phyloP scores from a whole-genome alignment of 2,113 vertebrate species.

The Sorex araneus region DNA sequence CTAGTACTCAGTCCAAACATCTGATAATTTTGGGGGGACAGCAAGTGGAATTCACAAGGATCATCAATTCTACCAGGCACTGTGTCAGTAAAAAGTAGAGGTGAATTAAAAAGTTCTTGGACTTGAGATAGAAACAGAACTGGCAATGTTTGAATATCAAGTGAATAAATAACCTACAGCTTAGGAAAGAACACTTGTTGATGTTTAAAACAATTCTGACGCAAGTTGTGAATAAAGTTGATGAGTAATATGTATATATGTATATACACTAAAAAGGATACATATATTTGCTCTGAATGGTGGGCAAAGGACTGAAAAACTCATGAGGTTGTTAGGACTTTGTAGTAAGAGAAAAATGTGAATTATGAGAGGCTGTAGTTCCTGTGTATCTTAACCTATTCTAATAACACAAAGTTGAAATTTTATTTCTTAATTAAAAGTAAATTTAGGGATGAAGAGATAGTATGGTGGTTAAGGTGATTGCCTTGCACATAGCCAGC shows the following conservation, averaged over 20 bases:
- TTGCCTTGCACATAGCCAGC: too few relatives aligned
- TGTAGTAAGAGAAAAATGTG: neutral
- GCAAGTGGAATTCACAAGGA: neutral
- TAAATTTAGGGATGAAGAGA: too few relatives aligned
- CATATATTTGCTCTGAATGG: neutral
- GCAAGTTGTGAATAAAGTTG: constrained; percentile 13
- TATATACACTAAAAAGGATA: neutral
- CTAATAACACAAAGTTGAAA: constrained; percentile 17
- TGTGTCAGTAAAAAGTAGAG: neutral
- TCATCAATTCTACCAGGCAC: neutral
- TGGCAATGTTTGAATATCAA: neutral
- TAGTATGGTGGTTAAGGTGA: too few relatives aligned
- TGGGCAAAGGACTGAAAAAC: neutral
- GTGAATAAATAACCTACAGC: neutral
- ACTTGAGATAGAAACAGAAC: constrained; percentile 3
- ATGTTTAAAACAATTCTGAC: constrained; percentile 49
- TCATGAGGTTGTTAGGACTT: too few relatives aligned
- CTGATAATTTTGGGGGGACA: neutral
- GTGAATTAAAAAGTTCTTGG: neutral
- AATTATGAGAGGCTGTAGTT: neutral
- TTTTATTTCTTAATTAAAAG: neutral
- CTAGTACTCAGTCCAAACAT: neutral
- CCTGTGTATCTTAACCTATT: neutral
- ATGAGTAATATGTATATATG: neutral
- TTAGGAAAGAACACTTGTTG: constrained; percentile 10